Evolutionary conservation across 1,140 invertebrate genomes (phyloP).

Genomic region (Saccostrea glomerata): DNA sequence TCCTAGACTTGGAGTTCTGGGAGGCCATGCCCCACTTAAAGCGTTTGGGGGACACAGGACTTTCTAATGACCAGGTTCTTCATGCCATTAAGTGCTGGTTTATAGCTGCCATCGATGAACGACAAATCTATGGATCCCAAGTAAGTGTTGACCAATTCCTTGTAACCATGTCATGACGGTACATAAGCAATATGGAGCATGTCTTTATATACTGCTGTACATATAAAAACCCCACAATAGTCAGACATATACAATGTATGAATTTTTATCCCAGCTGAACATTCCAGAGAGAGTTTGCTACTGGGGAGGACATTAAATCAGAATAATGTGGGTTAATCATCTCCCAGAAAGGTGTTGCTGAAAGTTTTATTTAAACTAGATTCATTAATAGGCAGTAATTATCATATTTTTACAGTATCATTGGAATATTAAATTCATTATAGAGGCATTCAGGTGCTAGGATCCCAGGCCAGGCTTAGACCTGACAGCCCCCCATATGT

Average conservation of each 20-base stretch:
- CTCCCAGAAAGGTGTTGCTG: not conserved
- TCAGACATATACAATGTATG: not conserved
- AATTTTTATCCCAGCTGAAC: not conserved
- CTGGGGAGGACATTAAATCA: slow-evolving; percentile 15
- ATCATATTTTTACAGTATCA: slow-evolving; percentile 35
- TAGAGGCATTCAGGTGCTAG: slow-evolving; percentile 1
- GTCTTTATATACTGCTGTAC: not conserved
- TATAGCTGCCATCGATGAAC: slow-evolving; percentile 54
- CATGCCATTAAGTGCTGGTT: slow-evolving; percentile 62
- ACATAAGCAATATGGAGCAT: not conserved
- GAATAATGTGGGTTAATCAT: slow-evolving; percentile 28
- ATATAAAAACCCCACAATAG: not conserved
- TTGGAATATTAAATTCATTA: slow-evolving; percentile 30
- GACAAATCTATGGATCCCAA: slow-evolving; percentile 57
- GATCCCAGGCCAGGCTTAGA: slow-evolving; percentile 29
- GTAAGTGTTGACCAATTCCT: slow-evolving; percentile 38
- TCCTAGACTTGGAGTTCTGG: slow-evolving; percentile 56
- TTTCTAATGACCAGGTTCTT: slow-evolving; percentile 56
- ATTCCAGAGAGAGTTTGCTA: not conserved
- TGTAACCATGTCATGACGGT: not conserved
- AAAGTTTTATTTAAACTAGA: slow-evolving; percentile 39
- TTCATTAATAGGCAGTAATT: slow-evolving; percentile 35
- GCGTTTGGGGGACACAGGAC: slow-evolving; percentile 53
- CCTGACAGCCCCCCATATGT: slow-evolving; percentile 9
- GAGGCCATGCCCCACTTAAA: slow-evolving; percentile 53